Conservation (phyloP, 1,140 invertebrate species). For the Aphelinus atriplicis region DNA sequence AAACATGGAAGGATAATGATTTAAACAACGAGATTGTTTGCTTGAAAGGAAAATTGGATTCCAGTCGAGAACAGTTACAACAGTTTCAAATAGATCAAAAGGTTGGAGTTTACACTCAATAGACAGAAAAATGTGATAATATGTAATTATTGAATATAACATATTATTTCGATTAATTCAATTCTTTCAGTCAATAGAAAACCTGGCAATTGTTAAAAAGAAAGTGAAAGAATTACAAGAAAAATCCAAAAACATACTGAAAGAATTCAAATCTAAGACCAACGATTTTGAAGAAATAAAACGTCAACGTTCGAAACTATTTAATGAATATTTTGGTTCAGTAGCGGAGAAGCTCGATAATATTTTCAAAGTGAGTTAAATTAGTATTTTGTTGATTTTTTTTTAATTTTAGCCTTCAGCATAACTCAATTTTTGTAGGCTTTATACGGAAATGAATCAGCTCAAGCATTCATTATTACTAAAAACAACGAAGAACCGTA, state of each 20-base stretch:
- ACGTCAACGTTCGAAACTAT: slow-evolving; percentile 85
- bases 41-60: no score
- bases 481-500: slow-evolving; percentile 99
- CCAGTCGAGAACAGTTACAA: no score
- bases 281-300: slow-evolving; percentile 90
- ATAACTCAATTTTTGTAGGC: slow-evolving; percentile 66
- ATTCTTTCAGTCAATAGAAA: slow-evolving; percentile 63
- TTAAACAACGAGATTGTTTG: no score
- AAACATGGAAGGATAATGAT: no score
- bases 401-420: slow-evolving; percentile 4
- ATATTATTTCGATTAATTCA: neutral
- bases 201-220: neutral
- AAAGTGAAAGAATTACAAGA: slow-evolving; percentile 79
- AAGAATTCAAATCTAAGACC: slow-evolving; percentile 85
- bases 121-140: neutral
- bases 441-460: slow-evolving; percentile 92
- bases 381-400: slow-evolving; percentile 7
- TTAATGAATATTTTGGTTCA: slow-evolving; percentile 92
- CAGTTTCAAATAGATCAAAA: no score
- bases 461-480: slow-evolving; percentile 94
- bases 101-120: no score
- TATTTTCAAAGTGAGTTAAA: slow-evolving; percentile 85
- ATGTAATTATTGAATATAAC: neutral
- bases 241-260: slow-evolving; percentile 89
- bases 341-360: slow-evolving; percentile 92